Percentiles rank a stretch among this genome's conserved stretches.
Conservation (phyloP, 2,797 vertebrate species). For the Coregonus suidteri region DNA sequence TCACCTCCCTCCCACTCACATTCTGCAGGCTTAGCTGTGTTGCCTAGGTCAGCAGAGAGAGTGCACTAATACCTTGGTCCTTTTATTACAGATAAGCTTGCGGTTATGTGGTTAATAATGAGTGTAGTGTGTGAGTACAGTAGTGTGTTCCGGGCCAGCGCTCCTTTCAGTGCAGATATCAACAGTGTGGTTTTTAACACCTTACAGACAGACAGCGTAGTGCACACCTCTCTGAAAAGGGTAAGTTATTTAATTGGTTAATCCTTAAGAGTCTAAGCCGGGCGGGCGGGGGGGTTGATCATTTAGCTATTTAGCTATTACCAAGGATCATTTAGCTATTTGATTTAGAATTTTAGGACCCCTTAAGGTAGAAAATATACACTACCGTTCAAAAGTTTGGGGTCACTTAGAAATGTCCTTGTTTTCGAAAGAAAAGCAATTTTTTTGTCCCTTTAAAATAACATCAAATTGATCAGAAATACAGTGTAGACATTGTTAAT, state of each 20-base stretch:
- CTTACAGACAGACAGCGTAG: background rate
- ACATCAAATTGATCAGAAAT: no score
- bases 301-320: no score
- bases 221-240: background rate
- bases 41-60: background rate
- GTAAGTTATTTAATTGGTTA: background rate
- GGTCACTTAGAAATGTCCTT: no score
- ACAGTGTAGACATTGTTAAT: no score
- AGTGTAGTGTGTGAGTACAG: background rate
- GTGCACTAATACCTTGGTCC: background rate
- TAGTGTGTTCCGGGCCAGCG: background rate
- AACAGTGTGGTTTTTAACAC: background rate
- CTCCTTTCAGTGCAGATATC: background rate
- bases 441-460: no score
- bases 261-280: no score
- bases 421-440: no score
- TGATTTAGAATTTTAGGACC: no score
- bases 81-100: background rate
- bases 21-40: background rate
- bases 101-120: background rate
- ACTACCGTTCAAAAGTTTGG: no score
- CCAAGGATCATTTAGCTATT: no score
- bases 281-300: no score
- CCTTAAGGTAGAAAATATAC: no score
- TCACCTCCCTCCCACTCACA: background rate